These are phyloP conservation scores for Vesta saturnalis DNA, from an alignment of 2,888 invertebrate species.

Conservation along the genomic window DNA sequence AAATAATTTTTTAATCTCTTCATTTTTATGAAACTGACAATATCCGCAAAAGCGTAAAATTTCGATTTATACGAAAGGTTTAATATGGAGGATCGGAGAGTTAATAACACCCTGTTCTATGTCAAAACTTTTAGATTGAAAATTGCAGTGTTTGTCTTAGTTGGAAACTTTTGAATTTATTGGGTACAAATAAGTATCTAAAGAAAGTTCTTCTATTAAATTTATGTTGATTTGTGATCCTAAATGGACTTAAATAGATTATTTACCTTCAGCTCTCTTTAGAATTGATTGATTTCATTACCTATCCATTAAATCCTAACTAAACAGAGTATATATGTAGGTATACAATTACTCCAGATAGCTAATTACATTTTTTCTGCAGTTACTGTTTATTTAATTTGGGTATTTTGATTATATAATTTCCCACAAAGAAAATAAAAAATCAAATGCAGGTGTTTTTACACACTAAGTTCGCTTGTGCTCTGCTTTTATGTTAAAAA, in stretches of 20 bases:
- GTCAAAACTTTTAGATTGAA: conserved; percentile 15
- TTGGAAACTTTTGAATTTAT: conserved; percentile 14
- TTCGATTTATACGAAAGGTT: conserved; percentile 13
- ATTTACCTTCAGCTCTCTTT: neutral
- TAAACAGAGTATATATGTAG: neutral
- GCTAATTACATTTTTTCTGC: neutral
- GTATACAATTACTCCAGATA: neutral
- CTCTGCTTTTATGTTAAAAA: no score
- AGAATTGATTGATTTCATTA: neutral
- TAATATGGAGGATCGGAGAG: conserved; percentile 13
- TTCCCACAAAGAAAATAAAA: no score
- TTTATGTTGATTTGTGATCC: conserved; percentile 10
- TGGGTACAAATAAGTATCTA: conserved; percentile 12
- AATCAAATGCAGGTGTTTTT: no score
- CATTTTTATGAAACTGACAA: neutral
- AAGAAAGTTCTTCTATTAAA: conserved; percentile 12
- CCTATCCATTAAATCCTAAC: neutral
- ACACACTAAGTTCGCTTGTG: no score
- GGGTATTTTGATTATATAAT: no score
- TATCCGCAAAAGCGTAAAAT: conserved; percentile 3
- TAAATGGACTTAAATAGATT: neutral
- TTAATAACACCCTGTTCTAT: conserved; percentile 13
- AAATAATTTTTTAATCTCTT: conserved; percentile 3
- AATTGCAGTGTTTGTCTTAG: conserved; percentile 15
- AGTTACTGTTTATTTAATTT: neutral